Conservation (phyloP, 2,888 invertebrate genomes). For the Nemoura dubitans region DNA sequence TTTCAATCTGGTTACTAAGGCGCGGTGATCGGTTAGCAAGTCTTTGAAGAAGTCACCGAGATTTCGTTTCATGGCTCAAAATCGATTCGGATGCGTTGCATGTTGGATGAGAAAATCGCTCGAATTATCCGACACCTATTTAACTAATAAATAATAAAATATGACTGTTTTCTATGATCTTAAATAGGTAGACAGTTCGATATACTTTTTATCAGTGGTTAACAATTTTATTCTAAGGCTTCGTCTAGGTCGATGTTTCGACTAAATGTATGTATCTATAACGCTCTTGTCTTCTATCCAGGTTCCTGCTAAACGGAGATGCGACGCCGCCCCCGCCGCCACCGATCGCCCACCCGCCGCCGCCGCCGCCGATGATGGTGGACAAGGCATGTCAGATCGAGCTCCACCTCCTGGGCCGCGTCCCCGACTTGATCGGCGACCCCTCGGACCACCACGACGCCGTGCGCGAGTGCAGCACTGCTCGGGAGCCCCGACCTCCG, state of each 20-base stretch:
- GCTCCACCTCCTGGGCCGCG: neutral
- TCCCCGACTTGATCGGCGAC: neutral
- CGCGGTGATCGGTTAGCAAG: neutral
- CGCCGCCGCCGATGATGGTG: conserved; percentile 9
- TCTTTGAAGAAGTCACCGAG: neutral
- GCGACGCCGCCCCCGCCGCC: conserved; percentile 16
- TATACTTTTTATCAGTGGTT: too few relatives aligned
- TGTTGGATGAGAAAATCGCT: too few relatives aligned
- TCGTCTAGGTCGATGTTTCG: too few relatives aligned
- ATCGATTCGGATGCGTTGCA: too few relatives aligned
- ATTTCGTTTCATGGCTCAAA: too few relatives aligned
- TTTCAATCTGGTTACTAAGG: neutral
- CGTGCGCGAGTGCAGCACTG: neutral
- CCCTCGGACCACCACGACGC: neutral
- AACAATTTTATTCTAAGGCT: too few relatives aligned
- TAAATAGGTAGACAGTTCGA: too few relatives aligned
- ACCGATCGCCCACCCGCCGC: neutral
- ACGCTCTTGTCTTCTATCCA: neutral
- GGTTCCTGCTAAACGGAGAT: conserved; percentile 32
- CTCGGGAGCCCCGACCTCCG: neutral
- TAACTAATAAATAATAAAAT: too few relatives aligned
- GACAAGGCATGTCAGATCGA: conserved; percentile 28
- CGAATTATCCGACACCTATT: too few relatives aligned
- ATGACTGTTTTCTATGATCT: too few relatives aligned
- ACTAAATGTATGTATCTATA: too few relatives aligned